phyloP scores from a whole-genome alignment of 2,113 vertebrate genomes.

The Cyprinodon brontotheroides region DNA sequence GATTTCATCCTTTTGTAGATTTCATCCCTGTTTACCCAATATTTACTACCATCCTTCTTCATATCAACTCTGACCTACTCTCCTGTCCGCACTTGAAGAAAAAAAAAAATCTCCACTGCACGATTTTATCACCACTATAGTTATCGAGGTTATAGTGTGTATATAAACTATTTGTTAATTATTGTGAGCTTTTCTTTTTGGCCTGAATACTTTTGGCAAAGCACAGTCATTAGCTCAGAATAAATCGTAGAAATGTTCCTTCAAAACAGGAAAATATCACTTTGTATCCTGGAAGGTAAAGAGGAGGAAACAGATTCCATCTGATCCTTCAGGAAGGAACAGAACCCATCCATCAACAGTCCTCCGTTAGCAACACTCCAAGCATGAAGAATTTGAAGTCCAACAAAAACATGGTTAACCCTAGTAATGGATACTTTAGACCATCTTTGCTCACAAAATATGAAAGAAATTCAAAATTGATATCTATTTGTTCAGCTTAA shows the following conservation, averaged over 20 bases:
- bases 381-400: background rate
- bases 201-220: background rate
- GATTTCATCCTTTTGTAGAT: too few species aligned
- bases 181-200: too few species aligned
- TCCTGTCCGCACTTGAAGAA: too few species aligned
- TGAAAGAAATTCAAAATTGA: background rate
- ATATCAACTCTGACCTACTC: too few species aligned
- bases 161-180: too few species aligned
- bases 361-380: background rate
- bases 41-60: too few species aligned
- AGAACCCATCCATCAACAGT: slow-evolving; percentile 3
- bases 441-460: background rate
- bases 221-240: background rate
- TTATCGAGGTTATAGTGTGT: too few species aligned
- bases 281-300: background rate
- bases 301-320: slow-evolving; percentile 21
- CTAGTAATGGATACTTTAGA: background rate
- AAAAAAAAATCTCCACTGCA: too few species aligned
- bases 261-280: background rate
- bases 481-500: background rate
- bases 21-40: too few species aligned
- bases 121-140: too few species aligned
- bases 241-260: background rate
- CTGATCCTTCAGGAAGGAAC: slow-evolving; percentile 16
- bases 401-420: background rate